Percentiles rank a stretch among this genome's conserved stretches.
phyloP scores from a whole-genome alignment of 2,113 vertebrate species.

The Elachura formosa region DNA sequence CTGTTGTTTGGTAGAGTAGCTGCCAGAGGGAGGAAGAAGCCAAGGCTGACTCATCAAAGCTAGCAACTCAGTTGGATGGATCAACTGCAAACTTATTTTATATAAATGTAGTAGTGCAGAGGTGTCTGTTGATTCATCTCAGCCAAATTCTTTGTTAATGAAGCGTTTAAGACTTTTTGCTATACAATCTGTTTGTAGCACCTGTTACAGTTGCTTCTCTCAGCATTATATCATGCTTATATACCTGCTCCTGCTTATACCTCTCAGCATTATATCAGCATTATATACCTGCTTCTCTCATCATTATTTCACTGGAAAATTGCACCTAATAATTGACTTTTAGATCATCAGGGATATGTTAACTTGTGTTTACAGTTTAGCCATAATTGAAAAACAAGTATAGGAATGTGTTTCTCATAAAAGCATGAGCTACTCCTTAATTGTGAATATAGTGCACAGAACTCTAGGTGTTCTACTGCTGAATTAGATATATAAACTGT shows the following conservation, averaged over 20 bases:
- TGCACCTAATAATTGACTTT: fast-evolving
- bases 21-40: neutral
- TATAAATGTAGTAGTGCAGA: neutral
- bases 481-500: neutral
- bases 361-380: neutral
- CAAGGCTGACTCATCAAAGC: neutral
- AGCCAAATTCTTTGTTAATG: neutral
- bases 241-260: no score
- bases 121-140: neutral
- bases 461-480: neutral
- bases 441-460: neutral
- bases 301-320: neutral
- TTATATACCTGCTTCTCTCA: neutral
- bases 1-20: neutral
- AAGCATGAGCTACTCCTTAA: neutral
- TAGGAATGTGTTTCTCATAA: neutral
- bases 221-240: neutral
- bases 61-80: neutral
- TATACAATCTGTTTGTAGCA: neutral
- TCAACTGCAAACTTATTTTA: neutral
- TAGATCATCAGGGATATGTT: neutral
- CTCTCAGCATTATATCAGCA: neutral
- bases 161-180: neutral
- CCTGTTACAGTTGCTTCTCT: neutral
- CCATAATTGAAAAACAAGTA: neutral